Base-by-base conservation (phyloP, 37 sponge, comb jelly and placozoan species). In the Tethya wilhelma region DNA sequence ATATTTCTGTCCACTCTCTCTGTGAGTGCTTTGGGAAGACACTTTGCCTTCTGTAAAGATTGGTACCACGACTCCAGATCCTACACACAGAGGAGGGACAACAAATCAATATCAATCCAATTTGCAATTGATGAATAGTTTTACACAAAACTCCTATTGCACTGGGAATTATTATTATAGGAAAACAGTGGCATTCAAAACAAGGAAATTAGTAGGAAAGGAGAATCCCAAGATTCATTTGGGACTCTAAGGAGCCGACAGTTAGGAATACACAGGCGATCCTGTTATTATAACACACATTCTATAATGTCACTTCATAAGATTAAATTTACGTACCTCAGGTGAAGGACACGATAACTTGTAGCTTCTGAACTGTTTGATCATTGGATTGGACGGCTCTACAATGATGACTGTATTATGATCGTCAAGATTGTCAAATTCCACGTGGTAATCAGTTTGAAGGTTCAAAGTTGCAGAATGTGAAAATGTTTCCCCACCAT, bases 31-130 rank as follows among this genome's bases (percentile, higher is more conserved):
- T n/a, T n/a, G n/a, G n/a, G n/a, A n/a, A 67, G 43, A 36, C 77
- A 75, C 37, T 72, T 72, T 22, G 44, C 34, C 9, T 55, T 41
- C 2, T 57, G 59, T 28, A 90, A 43, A 4, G 60, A 32, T 30
- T 66, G 73, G 32, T 90, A 79, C 90, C 90, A 90, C 0, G 37
- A 31, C 17, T 84, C 80, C 66, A 79, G 8, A 56, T 90, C 90
- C 66, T 78, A 59, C 22, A 55, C 2, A 55, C 2, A 26, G 25
- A 59, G 6, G 28, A 60, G 20, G 28, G 28, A n/a, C 22, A 37
- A 49, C 23, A 72, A 72, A 30, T 49, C 20, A 67, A 29, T 29
- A 39, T 9, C 11, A 67, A n/a, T 67, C 33, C 33, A 59, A 59
- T 23, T 59, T 23, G 7, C 28, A 59, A 59, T 59, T 23, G 4